Conservation (phyloP, 2,888 invertebrate species). For the Poecilobothrus nobilitatus region DNA sequence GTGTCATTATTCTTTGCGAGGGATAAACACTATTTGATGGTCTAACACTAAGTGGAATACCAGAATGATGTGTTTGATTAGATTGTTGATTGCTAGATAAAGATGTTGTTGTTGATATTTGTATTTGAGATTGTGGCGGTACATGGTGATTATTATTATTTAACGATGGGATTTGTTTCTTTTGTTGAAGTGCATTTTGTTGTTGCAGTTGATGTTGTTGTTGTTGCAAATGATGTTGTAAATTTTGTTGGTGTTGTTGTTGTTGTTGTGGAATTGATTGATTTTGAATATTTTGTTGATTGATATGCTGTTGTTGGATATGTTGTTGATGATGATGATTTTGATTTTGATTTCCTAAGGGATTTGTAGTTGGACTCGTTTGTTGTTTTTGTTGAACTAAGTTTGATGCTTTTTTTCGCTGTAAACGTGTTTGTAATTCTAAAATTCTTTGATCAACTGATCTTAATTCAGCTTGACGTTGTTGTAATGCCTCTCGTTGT, state of each 20-base stretch:
- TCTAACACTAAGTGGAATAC: slow-evolving; percentile 25
- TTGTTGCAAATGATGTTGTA: slow-evolving; percentile 43
- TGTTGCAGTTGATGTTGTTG: slow-evolving; percentile 20
- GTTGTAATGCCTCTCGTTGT: slow-evolving; percentile 79
- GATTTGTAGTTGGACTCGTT: slow-evolving; percentile 31
- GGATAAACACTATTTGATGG: slow-evolving; percentile 34
- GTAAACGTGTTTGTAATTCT: slow-evolving; percentile 83
- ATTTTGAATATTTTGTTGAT: slow-evolving; percentile 24
- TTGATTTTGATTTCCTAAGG: slow-evolving; percentile 30
- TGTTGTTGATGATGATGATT: slow-evolving; percentile 22
- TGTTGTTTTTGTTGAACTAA: slow-evolving; percentile 39
- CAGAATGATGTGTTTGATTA: slow-evolving; percentile 15
- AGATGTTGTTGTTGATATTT: slow-evolving; percentile 19
- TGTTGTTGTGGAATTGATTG: slow-evolving; percentile 23
- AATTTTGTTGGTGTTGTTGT: slow-evolving; percentile 36
- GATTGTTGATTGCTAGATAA: slow-evolving; percentile 19
- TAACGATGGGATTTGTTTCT: slow-evolving; percentile 26
- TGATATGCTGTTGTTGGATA: slow-evolving; percentile 26
- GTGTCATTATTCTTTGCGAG: slow-evolving; percentile 44
- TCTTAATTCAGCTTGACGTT: slow-evolving; percentile 83
- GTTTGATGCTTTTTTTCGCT: slow-evolving; percentile 79
- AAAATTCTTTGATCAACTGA: slow-evolving; percentile 89
- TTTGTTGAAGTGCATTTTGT: slow-evolving; percentile 30
- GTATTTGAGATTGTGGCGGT: slow-evolving; percentile 22
- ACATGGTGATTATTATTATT: slow-evolving; percentile 27